phyloP scores from a whole-genome alignment of 2,113 vertebrate genomes.

The Cephalopholis sonnerati region DNA sequence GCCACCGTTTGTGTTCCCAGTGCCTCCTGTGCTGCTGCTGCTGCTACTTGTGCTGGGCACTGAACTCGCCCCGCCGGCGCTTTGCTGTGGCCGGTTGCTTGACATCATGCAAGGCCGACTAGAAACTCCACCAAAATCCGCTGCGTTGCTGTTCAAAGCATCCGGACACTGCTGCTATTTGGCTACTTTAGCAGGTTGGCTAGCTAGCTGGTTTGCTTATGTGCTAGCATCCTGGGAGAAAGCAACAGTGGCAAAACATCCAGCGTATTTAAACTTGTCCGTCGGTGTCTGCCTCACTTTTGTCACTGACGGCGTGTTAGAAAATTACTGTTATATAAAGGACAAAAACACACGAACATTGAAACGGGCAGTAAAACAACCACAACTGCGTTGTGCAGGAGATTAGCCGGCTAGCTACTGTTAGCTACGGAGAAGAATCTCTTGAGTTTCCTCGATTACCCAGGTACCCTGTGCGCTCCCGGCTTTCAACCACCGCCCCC shows the following conservation, averaged over 20 bases:
- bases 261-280: conserved; percentile 25
- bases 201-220: conserved; percentile 53
- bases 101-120: conserved; percentile 83
- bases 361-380: conserved; percentile 31
- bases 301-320: background rate
- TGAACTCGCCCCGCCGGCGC: conserved; percentile 74
- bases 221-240: conserved; percentile 72
- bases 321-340: background rate
- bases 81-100: conserved; percentile 79
- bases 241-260: conserved; percentile 44
- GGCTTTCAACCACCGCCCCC: conserved; percentile 36
- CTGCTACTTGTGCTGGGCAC: conserved; percentile 85
- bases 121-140: conserved; percentile 68
- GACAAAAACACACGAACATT: background rate
- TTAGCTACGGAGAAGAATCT: conserved; percentile 66
- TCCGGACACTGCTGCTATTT: conserved; percentile 71
- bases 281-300: background rate
- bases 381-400: conserved; percentile 55
- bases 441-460: conserved; percentile 65
- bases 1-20: conserved; percentile 63
- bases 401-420: conserved; percentile 72
- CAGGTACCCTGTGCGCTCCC: conserved; percentile 7
- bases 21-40: conserved; percentile 58
- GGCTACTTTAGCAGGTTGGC: conserved; percentile 51
- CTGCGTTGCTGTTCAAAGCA: conserved; percentile 76